Base-by-base conservation (phyloP, 2,113 vertebrate species). In the Cricetomys ansorgei region DNA sequence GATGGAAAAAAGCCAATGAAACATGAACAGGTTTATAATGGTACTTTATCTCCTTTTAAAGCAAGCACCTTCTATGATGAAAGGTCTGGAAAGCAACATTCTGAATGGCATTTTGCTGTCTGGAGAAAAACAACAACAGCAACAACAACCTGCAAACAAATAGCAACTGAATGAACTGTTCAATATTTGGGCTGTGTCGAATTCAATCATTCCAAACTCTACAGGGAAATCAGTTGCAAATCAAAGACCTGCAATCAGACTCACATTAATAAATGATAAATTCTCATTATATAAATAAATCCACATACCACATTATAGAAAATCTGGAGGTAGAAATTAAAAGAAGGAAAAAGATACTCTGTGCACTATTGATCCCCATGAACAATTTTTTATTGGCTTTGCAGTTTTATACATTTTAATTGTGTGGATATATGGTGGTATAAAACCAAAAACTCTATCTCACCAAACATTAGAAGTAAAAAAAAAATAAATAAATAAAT, bases 391-490 rank as follows among this genome's bases (percentile, higher is more conserved):
- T 87, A 13, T 64, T 90, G 69, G n/a, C 5, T 21, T 1, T n/a
- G 48, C 10, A 93, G 5, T 92, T 94, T 91, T 93, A 79, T 5
- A 90, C 43, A 45, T 75, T 55, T 90, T 96, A 80, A 94, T 73
- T 10, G 73, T 27, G 23, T 92, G 29, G 7, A 34, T 13, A 53
- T 29, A 45, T 13, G 40, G 40, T 40, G 29, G 10, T 55, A 3
- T 72, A 69, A 85, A 94, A 87, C 21, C 34, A 84, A n/a, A 84
- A 88, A 59, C 3, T 69, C 45, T 57, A 65, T 88, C 65, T 89
- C 50, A 10, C 53, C 86, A n/a, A 88, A 65, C 45, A 50, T 92
- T 48, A n/a, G n/a, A n/a, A n/a, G n/a, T n/a, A n/a, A n/a, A n/a
- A n/a, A n/a, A n/a, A n/a, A n/a, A n/a, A n/a, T 17, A 85, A 55